Evolutionary conservation across 2,888 invertebrate genomes (phyloP), one percentile per base, ranked within the genome.

Genomic region (Acleris emargana): DNA sequence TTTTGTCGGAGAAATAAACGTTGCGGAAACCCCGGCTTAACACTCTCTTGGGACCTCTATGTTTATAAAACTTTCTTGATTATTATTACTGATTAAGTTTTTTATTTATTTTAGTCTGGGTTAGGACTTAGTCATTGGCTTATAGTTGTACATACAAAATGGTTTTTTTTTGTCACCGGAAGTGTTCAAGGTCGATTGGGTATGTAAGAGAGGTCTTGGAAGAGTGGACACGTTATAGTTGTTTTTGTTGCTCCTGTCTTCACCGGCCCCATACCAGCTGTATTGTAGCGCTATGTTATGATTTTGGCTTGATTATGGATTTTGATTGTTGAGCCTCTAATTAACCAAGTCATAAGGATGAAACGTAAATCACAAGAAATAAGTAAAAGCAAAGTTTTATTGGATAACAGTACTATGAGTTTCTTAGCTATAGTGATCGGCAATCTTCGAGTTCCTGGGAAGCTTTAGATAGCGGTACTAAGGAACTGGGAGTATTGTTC

Each of bases 241-340:
- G 63, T 79, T 87, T 88, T 80, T 69, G 81, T 90, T 89, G 87
- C 87, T 86, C 89, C 87, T 86, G 88, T 88, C 83, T 85, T 83
- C 87, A 84, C 85, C 88, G 90, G 89, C 89, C 90, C 90, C 87
- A 73, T 80, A 72, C 73, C 70, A 80, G 78, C 77, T 79, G 70
- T 76, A 72, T 47, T 49, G 57, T 74, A 72, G 69, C 62, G 58
- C 73, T 71, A 69, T 74, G 64, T 71, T 76, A 79, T 77, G 74
- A 75, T 71, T 76, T 69, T 72, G 69, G 71, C 69, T 69, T 75
- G 38, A 13, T 38, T 13, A 4, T 13, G 11, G 38, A 5, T 38
- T 38, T 11, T 38, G 4, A 38, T 38, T 13, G 38, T 13, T 13
- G 38, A 38, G 9, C 38, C 38, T 4, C 38, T 13, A 38, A 38